Conservation (phyloP, 2,888 invertebrate genomes). For the Villa cingulata region DNA sequence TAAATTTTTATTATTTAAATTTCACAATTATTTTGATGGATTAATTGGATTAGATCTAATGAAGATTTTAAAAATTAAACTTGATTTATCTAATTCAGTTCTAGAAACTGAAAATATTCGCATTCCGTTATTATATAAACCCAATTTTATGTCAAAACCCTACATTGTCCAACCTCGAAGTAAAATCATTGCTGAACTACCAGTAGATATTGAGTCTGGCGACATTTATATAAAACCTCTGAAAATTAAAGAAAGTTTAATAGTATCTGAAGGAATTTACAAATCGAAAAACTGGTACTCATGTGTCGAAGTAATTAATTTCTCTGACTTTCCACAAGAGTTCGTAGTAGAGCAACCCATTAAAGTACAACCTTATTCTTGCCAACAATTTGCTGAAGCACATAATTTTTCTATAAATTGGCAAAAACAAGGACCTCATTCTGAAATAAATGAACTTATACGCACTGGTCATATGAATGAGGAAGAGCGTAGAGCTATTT, state of each 20-base stretch:
- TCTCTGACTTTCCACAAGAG: neutral
- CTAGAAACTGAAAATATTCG: too few species aligned
- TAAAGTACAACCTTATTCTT: neutral
- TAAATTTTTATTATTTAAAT: too few species aligned
- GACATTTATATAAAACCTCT: constrained; percentile 6
- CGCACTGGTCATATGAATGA: constrained; percentile 8
- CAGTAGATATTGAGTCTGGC: constrained; percentile 10
- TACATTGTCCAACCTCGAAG: neutral
- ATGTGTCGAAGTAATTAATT: constrained; percentile 10
- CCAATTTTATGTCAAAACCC: too few species aligned
- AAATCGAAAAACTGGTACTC: constrained; percentile 6
- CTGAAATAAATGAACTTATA: neutral
- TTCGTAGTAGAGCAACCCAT: constrained; percentile 10
- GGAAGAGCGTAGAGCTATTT: constrained; percentile 11
- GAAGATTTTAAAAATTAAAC: too few species aligned
- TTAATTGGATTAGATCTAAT: too few species aligned
- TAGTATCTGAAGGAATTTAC: constrained; percentile 9
- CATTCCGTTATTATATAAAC: too few species aligned
- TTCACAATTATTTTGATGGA: too few species aligned
- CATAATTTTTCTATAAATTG: neutral
- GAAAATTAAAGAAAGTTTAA: constrained; percentile 3
- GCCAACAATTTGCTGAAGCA: neutral
- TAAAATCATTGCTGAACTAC: constrained; percentile 8
- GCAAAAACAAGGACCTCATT: too few species aligned
- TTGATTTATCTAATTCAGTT: too few species aligned